These are phyloP conservation scores for Bufotes viridis DNA, from an alignment of 2,797 vertebrate genomes.

Conservation along the genomic window DNA sequence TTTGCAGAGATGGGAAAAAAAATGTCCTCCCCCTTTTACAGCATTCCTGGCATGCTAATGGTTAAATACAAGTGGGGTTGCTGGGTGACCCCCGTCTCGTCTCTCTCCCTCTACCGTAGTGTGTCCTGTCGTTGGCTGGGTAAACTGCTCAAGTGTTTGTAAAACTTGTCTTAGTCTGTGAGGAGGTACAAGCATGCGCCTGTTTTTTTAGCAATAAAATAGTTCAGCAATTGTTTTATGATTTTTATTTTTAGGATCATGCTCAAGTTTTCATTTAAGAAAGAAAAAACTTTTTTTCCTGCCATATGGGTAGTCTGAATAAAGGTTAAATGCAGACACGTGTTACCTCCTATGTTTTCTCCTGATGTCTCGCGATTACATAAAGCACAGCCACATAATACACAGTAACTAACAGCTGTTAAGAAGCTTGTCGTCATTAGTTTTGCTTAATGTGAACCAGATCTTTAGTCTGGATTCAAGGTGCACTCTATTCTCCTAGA, in stretches of 20 bases:
- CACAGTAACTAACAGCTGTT: slow-evolving; percentile 30
- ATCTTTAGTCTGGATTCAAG: slow-evolving; percentile 15
- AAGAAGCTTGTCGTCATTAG: slow-evolving; percentile 33
- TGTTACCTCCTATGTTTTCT: slow-evolving; percentile 43
- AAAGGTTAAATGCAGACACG: slow-evolving; percentile 85
- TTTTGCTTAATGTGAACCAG: slow-evolving; percentile 32
- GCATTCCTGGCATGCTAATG: not conserved
- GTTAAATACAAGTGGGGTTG: slow-evolving; percentile 68
- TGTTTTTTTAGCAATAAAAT: slow-evolving; percentile 98
- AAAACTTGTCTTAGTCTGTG: slow-evolving; percentile 75
- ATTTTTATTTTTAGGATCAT: slow-evolving; percentile 95
- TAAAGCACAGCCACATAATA: slow-evolving; percentile 44
- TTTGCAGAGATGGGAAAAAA: slow-evolving; percentile 74
- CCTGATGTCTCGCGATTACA: slow-evolving; percentile 11
- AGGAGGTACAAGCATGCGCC: slow-evolving; percentile 93
- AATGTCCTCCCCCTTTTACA: slow-evolving; percentile 3
- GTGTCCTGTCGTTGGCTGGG: not conserved
- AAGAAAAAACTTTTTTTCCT: slow-evolving; percentile 70
- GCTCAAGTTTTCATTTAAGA: slow-evolving; percentile 92
- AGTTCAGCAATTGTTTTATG: slow-evolving; percentile 80
- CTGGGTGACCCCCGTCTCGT: slow-evolving; percentile 71
- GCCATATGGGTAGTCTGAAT: slow-evolving; percentile 91
- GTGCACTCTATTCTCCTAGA: slow-evolving; percentile 44
- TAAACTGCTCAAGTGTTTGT: slow-evolving; percentile 15
- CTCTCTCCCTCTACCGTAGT: not conserved